Percentiles rank a stretch among this genome's conserved stretches.
Evolutionary conservation across 2,113 vertebrate genomes (phyloP).

Genomic region (Hyperopisus bebe): DNA sequence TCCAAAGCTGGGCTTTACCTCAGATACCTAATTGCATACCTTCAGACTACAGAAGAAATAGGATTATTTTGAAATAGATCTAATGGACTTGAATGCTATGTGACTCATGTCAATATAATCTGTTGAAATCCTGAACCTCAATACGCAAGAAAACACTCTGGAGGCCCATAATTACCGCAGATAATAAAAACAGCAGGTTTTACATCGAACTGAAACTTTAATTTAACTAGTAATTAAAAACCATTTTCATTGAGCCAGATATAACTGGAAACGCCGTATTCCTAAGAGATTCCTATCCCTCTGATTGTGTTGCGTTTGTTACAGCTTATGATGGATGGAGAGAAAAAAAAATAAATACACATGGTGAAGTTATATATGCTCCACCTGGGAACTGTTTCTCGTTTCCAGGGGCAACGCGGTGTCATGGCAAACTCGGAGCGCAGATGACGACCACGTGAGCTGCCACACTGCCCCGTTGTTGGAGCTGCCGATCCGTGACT

Average conservation of each 20-base stretch:
- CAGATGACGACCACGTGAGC: background rate
- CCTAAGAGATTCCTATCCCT: background rate
- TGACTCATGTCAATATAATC: background rate
- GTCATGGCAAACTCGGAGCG: background rate
- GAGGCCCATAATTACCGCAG: background rate
- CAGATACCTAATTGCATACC: background rate
- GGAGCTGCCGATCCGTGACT: background rate
- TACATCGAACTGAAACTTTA: background rate
- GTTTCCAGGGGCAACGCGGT: slow-evolving; percentile 15
- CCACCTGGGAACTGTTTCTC: background rate
- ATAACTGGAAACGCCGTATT: background rate
- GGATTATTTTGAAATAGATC: background rate
- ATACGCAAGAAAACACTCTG: background rate
- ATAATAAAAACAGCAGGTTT: background rate
- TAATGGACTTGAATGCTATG: background rate
- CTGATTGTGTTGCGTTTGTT: background rate
- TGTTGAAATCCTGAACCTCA: background rate
- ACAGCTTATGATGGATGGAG: background rate
- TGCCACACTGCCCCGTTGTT: background rate
- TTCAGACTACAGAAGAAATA: background rate
- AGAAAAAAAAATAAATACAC: background rate
- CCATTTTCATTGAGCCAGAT: background rate
- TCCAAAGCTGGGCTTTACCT: background rate
- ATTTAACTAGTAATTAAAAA: background rate
- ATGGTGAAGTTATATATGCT: background rate